A percentile compares a stretch with the other conserved stretches of the same genome.
Evolutionary conservation across 2,797 vertebrate genomes (phyloP).

Genomic region (Accipiter fasciatus): DNA sequence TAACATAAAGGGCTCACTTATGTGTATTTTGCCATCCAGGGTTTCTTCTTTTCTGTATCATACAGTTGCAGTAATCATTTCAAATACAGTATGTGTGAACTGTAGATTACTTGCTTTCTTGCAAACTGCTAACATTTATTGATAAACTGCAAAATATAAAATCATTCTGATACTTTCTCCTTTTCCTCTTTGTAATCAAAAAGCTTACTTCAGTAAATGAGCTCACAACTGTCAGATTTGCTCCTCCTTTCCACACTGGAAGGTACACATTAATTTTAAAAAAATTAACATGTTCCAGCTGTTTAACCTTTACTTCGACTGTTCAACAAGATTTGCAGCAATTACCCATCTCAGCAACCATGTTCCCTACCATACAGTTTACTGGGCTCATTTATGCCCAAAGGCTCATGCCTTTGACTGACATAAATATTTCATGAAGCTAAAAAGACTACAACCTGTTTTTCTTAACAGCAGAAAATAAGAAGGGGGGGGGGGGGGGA

Average conservation of each 20-base stretch:
- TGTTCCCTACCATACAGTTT: neutral
- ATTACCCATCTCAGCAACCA: neutral
- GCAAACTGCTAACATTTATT: neutral
- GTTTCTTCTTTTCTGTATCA: neutral
- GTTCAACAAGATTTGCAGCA: neutral
- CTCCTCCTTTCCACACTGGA: neutral
- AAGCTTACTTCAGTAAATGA: neutral
- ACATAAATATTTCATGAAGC: conserved; percentile 24
- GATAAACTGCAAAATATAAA: neutral
- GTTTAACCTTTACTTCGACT: neutral
- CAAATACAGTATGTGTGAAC: neutral
- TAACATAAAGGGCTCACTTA: neutral
- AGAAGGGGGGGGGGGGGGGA: neutral
- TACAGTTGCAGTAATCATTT: neutral
- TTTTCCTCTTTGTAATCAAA: neutral
- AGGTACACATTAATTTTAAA: neutral
- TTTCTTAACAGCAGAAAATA: neutral
- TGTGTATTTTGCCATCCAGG: neutral
- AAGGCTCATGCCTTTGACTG: neutral
- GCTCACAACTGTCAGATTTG: neutral
- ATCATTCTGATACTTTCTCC: neutral
- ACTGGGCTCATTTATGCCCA: neutral
- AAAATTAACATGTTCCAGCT: neutral
- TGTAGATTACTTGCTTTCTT: neutral
- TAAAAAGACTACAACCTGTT: neutral